phyloP scores from a whole-genome alignment of 2,888 invertebrate genomes.

The Tetranychus truncatus region DNA sequence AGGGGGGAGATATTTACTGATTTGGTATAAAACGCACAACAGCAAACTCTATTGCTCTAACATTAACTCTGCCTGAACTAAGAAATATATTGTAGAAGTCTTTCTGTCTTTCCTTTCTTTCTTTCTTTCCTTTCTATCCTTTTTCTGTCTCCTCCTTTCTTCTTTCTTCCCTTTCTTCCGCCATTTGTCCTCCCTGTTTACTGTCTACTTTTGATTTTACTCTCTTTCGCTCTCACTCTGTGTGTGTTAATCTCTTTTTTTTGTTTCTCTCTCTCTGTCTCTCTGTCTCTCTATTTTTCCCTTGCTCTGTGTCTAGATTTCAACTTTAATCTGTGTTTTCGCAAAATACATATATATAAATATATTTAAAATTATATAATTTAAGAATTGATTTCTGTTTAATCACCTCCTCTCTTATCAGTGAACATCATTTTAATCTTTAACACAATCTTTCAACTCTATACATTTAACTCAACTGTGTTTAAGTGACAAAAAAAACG shows the following conservation, averaged over 20 bases:
- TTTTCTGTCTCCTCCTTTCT: not conserved
- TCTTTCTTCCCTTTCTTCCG: not conserved
- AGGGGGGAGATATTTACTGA: too few species aligned
- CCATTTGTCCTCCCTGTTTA: not conserved
- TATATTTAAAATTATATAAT: not conserved
- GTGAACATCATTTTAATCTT: not conserved
- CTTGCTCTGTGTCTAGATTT: not conserved
- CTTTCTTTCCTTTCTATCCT: not conserved
- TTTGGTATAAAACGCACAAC: too few species aligned
- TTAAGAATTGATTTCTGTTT: too few species aligned
- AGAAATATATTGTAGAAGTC: too few species aligned
- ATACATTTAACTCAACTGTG: too few species aligned
- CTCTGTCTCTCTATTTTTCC: not conserved
- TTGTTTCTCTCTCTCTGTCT: not conserved
- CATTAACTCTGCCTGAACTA: too few species aligned
- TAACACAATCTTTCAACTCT: too few species aligned
- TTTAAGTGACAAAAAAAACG: too few species aligned
- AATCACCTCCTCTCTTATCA: too few species aligned
- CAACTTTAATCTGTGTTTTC: too few species aligned
- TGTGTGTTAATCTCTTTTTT: not conserved
- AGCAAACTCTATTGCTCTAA: too few species aligned
- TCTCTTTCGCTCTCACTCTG: conserved; percentile 10
- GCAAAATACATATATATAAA: not conserved
- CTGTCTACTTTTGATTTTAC: not conserved
- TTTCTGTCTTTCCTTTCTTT: conserved; percentile 28